phyloP scores from a whole-genome alignment of 2,797 vertebrate species.

The Danio kyathit region DNA sequence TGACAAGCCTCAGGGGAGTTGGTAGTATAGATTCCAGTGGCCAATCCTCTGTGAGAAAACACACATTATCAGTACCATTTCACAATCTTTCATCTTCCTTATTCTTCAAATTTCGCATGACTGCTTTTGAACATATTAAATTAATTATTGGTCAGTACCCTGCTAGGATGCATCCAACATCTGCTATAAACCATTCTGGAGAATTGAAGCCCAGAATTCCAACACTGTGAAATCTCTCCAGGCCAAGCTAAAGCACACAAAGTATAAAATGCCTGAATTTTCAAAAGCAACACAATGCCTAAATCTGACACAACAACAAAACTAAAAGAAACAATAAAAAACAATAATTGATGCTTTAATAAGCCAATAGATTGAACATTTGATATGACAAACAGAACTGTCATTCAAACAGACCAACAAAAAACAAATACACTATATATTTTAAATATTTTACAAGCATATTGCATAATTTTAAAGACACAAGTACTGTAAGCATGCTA shows the following conservation, averaged over 20 bases:
- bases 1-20: conserved; percentile 81
- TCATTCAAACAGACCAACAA: neutral
- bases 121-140: neutral
- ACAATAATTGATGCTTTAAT: conserved; percentile 63
- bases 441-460: no score
- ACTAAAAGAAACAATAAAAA: conserved; percentile 15
- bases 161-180: conserved; percentile 79
- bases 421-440: neutral
- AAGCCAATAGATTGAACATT: conserved; percentile 31
- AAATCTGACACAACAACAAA: conserved; percentile 51
- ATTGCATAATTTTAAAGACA: no score
- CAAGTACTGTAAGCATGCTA: no score
- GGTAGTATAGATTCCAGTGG: conserved; percentile 83
- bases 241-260: conserved; percentile 75
- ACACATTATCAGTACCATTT: neutral
- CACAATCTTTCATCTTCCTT: neutral
- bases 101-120: neutral
- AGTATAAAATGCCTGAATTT: conserved; percentile 52
- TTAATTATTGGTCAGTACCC: conserved; percentile 70
- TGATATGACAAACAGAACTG: neutral
- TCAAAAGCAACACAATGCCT: conserved; percentile 56
- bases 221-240: conserved; percentile 81
- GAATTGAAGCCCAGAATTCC: conserved; percentile 84
- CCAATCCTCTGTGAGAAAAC: conserved; percentile 74
- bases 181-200: conserved; percentile 83